phyloP scores from a whole-genome alignment of 2,888 invertebrate species.

The Periphyllus acericola region DNA sequence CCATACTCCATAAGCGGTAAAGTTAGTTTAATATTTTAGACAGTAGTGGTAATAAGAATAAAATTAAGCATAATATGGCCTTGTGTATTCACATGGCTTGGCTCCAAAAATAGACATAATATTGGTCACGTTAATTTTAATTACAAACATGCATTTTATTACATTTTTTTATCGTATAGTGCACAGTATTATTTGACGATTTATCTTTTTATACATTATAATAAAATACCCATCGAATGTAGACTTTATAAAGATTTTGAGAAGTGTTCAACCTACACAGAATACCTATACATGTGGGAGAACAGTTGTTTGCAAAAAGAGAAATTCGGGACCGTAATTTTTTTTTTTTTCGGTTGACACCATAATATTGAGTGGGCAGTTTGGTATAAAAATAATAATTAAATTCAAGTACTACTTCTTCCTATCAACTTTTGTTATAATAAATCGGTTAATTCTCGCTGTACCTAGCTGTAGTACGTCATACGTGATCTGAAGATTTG shows the following conservation, averaged over 20 bases:
- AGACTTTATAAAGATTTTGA: slow-evolving; percentile 17
- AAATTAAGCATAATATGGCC: slow-evolving; percentile 20
- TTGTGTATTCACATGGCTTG: not conserved
- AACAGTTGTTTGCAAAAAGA: slow-evolving; percentile 33
- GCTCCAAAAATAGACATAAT: slow-evolving; percentile 37
- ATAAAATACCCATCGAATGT: not conserved
- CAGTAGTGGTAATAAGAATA: slow-evolving; percentile 9
- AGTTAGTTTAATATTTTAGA: slow-evolving; percentile 29
- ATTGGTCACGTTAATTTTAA: not conserved
- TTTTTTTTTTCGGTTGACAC: slow-evolving; percentile 16
- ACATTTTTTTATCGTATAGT: not conserved
- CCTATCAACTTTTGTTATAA: not conserved
- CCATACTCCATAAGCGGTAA: slow-evolving; percentile 37
- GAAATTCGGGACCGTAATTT: slow-evolving; percentile 41
- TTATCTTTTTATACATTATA: not conserved
- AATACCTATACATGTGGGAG: slow-evolving; percentile 2
- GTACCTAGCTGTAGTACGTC: not conserved
- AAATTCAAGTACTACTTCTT: slow-evolving; percentile 16
- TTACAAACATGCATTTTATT: slow-evolving; percentile 2
- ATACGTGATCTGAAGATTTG: slow-evolving; percentile 28
- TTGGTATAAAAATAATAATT: slow-evolving; percentile 26
- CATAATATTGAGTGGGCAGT: slow-evolving; percentile 23
- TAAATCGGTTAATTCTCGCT: slow-evolving; percentile 24
- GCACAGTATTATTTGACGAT: not conserved
- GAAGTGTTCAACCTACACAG: slow-evolving; percentile 38